Evolutionary conservation across 2,113 vertebrate genomes (phyloP).

Genomic region (Microtus richardsoni): DNA sequence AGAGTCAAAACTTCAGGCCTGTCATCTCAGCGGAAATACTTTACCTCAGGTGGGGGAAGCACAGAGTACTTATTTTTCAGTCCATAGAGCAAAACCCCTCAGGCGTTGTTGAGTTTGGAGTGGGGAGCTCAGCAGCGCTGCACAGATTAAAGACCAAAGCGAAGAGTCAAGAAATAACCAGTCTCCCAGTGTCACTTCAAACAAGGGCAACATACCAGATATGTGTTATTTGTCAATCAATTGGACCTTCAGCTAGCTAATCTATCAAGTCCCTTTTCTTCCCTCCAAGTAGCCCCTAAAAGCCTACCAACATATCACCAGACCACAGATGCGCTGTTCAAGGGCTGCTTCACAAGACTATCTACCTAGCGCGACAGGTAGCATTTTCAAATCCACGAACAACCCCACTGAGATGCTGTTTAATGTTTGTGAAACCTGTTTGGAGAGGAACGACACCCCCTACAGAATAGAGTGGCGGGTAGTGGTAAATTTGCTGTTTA

Average conservation of each 20-base stretch:
- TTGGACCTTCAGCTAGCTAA: slow-evolving; percentile 50
- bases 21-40: slow-evolving; percentile 19
- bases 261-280: slow-evolving; percentile 26
- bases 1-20: slow-evolving; percentile 37
- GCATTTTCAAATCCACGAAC: slow-evolving; percentile 35
- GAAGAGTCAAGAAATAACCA: slow-evolving; percentile 68
- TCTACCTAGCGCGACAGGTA: slow-evolving; percentile 23
- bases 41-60: background rate
- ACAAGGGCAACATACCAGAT: slow-evolving; percentile 58
- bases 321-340: background rate
- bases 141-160: slow-evolving; percentile 64
- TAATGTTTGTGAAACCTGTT: slow-evolving; percentile 50
- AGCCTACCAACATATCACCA: slow-evolving; percentile 36
- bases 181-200: slow-evolving; percentile 69
- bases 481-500: background rate
- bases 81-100: background rate
- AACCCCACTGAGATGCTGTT: slow-evolving; percentile 38
- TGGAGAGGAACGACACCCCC: slow-evolving; percentile 56
- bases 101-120: slow-evolving; percentile 53
- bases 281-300: slow-evolving; percentile 54
- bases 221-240: slow-evolving; percentile 68
- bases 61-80: slow-evolving; percentile 9
- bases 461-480: slow-evolving; percentile 57
- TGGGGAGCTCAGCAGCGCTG: slow-evolving; percentile 50
- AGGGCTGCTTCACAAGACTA: slow-evolving; percentile 37